A percentile compares a stretch with the other conserved stretches of the same genome.
phyloP scores from a whole-genome alignment of 2,888 invertebrate genomes.

The Melinaea menophilus region DNA sequence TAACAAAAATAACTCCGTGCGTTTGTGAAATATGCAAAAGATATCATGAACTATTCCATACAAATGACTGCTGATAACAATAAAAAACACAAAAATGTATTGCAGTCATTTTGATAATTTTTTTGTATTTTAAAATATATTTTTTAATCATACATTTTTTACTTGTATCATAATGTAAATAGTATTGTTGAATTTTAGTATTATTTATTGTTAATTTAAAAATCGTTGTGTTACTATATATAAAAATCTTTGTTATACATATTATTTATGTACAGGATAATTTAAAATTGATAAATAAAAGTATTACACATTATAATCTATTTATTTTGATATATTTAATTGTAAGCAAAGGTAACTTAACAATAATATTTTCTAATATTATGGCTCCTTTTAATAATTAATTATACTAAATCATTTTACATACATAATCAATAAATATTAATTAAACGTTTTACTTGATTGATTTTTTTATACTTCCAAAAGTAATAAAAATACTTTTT shows the following conservation, averaged over 20 bases:
- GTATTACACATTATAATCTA: slow-evolving; percentile 39
- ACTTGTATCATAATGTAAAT: slow-evolving; percentile 13
- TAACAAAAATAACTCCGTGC: slow-evolving; percentile 44
- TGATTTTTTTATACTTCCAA: slow-evolving; percentile 1
- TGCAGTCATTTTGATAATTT: slow-evolving; percentile 29
- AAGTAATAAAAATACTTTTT: slow-evolving; percentile 4
- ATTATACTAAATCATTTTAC: background rate
- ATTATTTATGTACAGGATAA: slow-evolving; percentile 27
- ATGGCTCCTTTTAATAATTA: slow-evolving; percentile 61
- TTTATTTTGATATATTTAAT: slow-evolving; percentile 40
- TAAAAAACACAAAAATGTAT: too few species aligned
- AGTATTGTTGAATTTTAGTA: slow-evolving; percentile 9
- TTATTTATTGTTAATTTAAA: slow-evolving; percentile 10
- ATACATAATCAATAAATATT: slow-evolving; percentile 19
- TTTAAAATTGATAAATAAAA: slow-evolving; percentile 45
- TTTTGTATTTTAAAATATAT: slow-evolving; percentile 27
- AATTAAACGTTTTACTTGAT: slow-evolving; percentile 18
- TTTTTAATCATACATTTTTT: background rate
- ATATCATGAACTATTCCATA: slow-evolving; percentile 64
- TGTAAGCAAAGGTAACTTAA: slow-evolving; percentile 66
- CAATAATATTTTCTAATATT: slow-evolving; percentile 52
- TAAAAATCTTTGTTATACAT: slow-evolving; percentile 35
- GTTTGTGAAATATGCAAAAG: slow-evolving; percentile 64
- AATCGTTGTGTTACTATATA: slow-evolving; percentile 8
- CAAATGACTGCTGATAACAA: slow-evolving; percentile 20